phyloP scores from a whole-genome alignment of 2,888 invertebrate species.

The Anthophora plumipes region DNA sequence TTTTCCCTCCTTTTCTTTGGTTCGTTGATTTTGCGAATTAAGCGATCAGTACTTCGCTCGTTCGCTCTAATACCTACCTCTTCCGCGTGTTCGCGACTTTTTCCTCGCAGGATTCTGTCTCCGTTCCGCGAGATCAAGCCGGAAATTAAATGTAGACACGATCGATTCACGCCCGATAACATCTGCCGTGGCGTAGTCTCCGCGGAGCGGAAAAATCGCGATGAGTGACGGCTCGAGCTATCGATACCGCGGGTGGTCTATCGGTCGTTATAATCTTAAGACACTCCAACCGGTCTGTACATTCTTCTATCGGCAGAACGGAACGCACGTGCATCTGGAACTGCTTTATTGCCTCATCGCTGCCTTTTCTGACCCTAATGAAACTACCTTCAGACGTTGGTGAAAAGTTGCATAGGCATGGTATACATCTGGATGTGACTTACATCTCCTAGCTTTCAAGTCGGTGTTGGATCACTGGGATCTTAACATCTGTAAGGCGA shows the following conservation, averaged over 20 bases:
- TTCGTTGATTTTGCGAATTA: constrained; percentile 39
- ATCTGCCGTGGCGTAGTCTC: constrained; percentile 49
- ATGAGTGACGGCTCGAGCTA: constrained; percentile 39
- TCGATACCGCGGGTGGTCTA: constrained; percentile 48
- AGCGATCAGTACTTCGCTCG: constrained; percentile 28
- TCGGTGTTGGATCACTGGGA: background rate
- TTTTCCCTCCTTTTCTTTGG: background rate
- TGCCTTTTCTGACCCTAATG: constrained; percentile 26
- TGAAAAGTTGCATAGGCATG: constrained; percentile 7
- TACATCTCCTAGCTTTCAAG: background rate
- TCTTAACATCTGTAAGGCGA: background rate
- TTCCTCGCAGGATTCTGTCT: constrained; percentile 1
- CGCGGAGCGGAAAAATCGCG: constrained; percentile 36
- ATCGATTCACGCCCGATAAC: constrained; percentile 55
- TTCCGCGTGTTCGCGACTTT: constrained; percentile 19
- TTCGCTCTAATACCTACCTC: background rate
- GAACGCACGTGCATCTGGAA: constrained; percentile 35
- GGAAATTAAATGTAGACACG: constrained; percentile 66
- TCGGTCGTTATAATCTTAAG: constrained; percentile 38
- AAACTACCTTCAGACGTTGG: constrained; percentile 13
- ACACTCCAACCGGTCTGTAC: background rate
- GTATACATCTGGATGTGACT: constrained; percentile 12
- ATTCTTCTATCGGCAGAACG: constrained; percentile 11
- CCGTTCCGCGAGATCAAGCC: constrained; percentile 31
- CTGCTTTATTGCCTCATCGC: constrained; percentile 25